Evolutionary conservation across 2,113 vertebrate species (phyloP), one percentile per base, ranked within the genome.

Genomic region (Sceloporus tristichus): DNA sequence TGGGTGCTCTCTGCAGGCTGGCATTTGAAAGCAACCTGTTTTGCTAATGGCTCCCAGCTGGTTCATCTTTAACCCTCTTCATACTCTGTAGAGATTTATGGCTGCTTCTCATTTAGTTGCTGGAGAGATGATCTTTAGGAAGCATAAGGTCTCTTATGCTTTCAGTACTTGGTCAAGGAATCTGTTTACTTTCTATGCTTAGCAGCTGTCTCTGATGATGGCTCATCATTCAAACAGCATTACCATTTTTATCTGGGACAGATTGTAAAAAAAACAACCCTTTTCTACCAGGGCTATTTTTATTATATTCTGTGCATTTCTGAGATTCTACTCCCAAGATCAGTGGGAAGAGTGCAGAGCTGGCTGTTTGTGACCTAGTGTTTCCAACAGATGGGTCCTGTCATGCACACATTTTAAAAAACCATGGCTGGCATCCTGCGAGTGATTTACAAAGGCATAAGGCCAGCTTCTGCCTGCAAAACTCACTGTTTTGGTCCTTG

Each of bases 41-140:
- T 93, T 59, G 62, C 29, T 27, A 27, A 38, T 53, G 56, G 59
- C 54, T 66, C 10, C 6, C 86, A 88, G 80, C 40, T 65, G 86
- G 86, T 56, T 83, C 88, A 11, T 10, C 56, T 75, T 16, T 7
- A 56, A 75, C n/a, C 21, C 48, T 48, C 84, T 81, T 86, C 56
- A 29, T 76, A 21, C 42, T 27, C 10, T 10, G 53, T 74, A 0
- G n/a, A 16, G 82, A 42, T 54, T 71, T 29, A 29, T 70, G 62
- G 56, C 48, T 68, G 29, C 85, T 48, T 74, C 9, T 2, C 70
- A 34, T 34, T 34, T 34, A 88, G 27, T 7, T 59, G 14, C 78
- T 68, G n/a, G 82, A 90, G 91, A 79, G 59, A 56, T 27, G 29
- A 59, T 59, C 34, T 34, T 74, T 71, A 19, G 90, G 53, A 84